Percentiles rank a stretch among this genome's conserved stretches.
These are phyloP conservation scores for Hylyphantes graminicola DNA, from an alignment of 1,140 invertebrate genomes.

Conservation along the genomic window DNA sequence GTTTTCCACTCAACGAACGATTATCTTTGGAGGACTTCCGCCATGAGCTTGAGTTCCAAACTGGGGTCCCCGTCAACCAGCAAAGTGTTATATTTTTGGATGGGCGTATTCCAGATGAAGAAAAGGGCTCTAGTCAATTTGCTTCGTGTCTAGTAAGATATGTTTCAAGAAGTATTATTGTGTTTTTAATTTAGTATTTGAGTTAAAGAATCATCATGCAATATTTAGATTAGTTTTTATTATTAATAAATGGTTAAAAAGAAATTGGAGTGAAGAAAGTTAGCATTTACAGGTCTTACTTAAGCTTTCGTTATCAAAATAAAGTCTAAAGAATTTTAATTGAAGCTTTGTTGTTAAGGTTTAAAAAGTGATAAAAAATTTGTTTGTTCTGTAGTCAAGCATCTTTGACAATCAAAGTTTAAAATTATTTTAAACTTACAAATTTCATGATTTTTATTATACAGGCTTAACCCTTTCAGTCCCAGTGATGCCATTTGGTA, in stretches of 20 bases:
- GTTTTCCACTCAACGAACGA: slow-evolving; percentile 66
- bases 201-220: neutral
- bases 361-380: neutral
- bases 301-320: neutral
- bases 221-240: neutral
- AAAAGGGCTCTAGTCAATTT: slow-evolving; percentile 26
- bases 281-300: neutral
- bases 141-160: neutral
- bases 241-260: neutral
- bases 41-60: slow-evolving; percentile 66
- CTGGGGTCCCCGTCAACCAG: slow-evolving; percentile 65
- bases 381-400: neutral
- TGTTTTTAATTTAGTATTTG: neutral
- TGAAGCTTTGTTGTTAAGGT: too few relatives aligned
- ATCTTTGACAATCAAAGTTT: too few relatives aligned
- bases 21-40: slow-evolving; percentile 65
- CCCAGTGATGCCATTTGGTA: too few relatives aligned
- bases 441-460: too few relatives aligned
- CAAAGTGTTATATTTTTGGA: slow-evolving; percentile 68
- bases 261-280: neutral
- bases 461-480: too few relatives aligned
- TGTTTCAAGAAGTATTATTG: too few relatives aligned
- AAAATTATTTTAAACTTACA: too few relatives aligned
- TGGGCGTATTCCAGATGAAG: slow-evolving; percentile 64
- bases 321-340: neutral